A percentile compares a stretch with the other conserved stretches of the same genome.
Evolutionary conservation across 2,888 invertebrate genomes (phyloP).

Genomic region (Scotopteryx bipunctaria): DNA sequence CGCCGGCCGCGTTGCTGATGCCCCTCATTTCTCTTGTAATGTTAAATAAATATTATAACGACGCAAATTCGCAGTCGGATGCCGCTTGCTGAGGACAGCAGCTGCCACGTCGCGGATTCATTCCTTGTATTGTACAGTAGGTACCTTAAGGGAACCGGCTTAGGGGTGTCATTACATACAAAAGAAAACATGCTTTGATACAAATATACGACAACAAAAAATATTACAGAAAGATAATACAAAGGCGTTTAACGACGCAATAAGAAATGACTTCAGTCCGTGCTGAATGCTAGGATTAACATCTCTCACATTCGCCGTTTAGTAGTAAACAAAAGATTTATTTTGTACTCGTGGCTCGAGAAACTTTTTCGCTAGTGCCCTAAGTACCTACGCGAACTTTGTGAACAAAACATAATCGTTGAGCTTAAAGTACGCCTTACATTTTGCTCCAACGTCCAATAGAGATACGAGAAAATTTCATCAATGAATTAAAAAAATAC

Average conservation of each 20-base stretch:
- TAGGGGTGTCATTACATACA: slow-evolving; percentile 18
- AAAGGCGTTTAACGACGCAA: slow-evolving; percentile 34
- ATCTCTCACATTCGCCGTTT: slow-evolving; percentile 23
- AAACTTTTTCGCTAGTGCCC: no score
- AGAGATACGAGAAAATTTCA: no score
- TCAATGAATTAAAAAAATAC: no score
- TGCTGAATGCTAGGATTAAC: slow-evolving; percentile 27
- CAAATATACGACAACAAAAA: slow-evolving; percentile 15
- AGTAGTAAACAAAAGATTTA: slow-evolving; percentile 29
- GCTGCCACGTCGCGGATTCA: slow-evolving; percentile 27
- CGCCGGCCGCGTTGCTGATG: slow-evolving; percentile 16
- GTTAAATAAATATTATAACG: slow-evolving; percentile 26
- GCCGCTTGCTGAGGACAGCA: slow-evolving; percentile 19
- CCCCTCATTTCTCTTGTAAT: slow-evolving; percentile 19
- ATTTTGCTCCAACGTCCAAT: no score
- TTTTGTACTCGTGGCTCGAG: slow-evolving; percentile 23
- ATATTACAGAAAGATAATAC: slow-evolving; percentile 26
- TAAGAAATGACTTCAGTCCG: slow-evolving; percentile 36
- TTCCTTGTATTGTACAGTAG: slow-evolving; percentile 27
- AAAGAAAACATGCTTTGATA: slow-evolving; percentile 24
- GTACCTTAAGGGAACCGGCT: slow-evolving; percentile 15
- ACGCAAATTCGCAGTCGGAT: slow-evolving; percentile 25
- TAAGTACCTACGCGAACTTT: no score
- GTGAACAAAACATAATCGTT: no score
- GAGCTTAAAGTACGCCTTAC: no score